phyloP scores from a whole-genome alignment of 2,888 invertebrate genomes.

The Heterodera filipjevi region DNA sequence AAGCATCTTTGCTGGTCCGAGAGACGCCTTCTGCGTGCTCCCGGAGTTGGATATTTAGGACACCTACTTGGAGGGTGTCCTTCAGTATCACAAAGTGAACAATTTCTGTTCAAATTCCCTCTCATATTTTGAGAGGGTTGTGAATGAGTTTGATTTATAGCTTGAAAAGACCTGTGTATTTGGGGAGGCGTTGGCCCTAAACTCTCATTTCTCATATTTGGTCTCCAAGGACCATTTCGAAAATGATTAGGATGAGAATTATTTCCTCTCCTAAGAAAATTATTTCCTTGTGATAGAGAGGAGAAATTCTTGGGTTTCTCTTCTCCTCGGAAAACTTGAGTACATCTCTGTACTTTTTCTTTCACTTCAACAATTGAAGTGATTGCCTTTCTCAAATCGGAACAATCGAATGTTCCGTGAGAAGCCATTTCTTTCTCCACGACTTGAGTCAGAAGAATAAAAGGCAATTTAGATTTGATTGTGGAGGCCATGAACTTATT shows the following conservation, averaged over 20 bases:
- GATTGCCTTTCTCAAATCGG: background rate
- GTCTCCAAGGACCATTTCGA: background rate
- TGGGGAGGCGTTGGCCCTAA: background rate
- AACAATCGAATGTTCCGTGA: background rate
- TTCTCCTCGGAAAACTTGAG: background rate
- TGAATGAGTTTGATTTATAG: background rate
- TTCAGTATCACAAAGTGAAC: background rate
- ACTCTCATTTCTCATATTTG: background rate
- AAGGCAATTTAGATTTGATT: background rate
- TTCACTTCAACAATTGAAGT: background rate
- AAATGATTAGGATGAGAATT: background rate
- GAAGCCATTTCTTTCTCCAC: background rate
- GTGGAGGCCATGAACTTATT: background rate
- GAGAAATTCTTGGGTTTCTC: background rate
- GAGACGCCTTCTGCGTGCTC: background rate
- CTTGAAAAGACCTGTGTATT: background rate
- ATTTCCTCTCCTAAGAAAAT: background rate
- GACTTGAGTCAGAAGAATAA: background rate
- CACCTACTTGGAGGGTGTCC: slow-evolving; percentile 1
- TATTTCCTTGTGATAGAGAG: background rate
- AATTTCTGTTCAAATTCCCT: background rate
- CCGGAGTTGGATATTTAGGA: background rate
- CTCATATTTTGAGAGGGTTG: background rate
- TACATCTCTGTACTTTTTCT: background rate
- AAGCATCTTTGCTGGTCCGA: background rate